Conservation (phyloP, 1,140 invertebrate genomes). For the Heterodera carotae region DNA sequence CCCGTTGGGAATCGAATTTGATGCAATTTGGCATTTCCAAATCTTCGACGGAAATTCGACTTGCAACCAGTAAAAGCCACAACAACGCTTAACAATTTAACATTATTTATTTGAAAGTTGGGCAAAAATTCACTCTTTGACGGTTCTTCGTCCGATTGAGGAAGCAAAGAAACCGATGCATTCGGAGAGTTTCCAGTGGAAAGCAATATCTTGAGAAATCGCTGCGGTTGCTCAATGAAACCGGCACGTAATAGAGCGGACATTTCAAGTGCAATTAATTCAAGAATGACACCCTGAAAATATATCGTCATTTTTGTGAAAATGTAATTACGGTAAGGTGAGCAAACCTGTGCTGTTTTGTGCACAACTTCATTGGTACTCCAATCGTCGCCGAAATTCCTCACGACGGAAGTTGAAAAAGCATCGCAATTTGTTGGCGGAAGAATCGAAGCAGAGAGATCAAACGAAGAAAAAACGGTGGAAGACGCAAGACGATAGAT, state of each 20-base stretch:
- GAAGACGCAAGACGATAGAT: conserved; percentile 36
- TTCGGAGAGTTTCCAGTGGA: background rate
- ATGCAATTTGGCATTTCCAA: conserved; percentile 27
- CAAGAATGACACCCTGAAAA: conserved; percentile 44
- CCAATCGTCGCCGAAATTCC: background rate
- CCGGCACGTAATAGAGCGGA: conserved; percentile 35
- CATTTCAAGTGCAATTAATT: conserved; percentile 41
- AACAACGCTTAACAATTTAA: conserved; percentile 32
- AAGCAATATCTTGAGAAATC: conserved; percentile 30
- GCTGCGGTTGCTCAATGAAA: conserved; percentile 39
- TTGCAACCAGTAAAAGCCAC: conserved; percentile 43
- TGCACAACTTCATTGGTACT: conserved; percentile 8
- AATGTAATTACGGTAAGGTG: background rate
- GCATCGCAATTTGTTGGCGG: background rate
- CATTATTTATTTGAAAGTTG: conserved; percentile 26
- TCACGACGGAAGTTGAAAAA: background rate
- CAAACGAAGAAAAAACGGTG: conserved; percentile 25
- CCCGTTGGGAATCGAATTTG: conserved; percentile 41
- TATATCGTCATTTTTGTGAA: background rate
- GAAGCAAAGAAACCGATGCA: conserved; percentile 10
- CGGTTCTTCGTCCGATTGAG: background rate
- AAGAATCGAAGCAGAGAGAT: background rate
- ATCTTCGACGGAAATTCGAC: conserved; percentile 29
- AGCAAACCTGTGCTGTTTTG: conserved; percentile 8
- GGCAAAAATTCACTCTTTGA: background rate